phyloP scores from a whole-genome alignment of 2,797 vertebrate genomes.

The Falco naumanni region DNA sequence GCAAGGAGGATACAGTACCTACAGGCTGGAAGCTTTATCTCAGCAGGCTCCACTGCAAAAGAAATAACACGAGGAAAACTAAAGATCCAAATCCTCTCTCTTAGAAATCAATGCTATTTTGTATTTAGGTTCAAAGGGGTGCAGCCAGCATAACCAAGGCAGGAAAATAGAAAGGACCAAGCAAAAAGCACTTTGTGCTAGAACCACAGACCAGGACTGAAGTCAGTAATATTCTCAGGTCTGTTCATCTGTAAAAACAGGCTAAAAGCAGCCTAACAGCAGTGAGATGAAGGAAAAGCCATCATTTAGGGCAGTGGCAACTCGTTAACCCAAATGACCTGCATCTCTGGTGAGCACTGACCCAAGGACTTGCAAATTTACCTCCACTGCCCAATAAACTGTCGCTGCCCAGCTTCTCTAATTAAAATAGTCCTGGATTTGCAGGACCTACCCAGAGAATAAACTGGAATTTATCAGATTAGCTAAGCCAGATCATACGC shows the following conservation, averaged over 20 bases:
- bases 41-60: background rate
- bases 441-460: conserved; percentile 67
- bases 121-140: background rate
- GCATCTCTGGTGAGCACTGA: background rate
- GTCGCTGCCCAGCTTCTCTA: conserved; percentile 52
- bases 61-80: background rate
- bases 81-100: background rate
- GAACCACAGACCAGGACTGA: background rate
- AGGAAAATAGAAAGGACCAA: background rate
- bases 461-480: conserved; percentile 73
- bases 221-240: background rate
- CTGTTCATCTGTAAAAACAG: conserved; percentile 13
- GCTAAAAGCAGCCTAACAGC: conserved; percentile 27
- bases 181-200: background rate
- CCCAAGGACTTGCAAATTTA: conserved; percentile 59
- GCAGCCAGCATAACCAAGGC: background rate
- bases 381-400: conserved; percentile 66
- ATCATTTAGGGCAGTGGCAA: conserved; percentile 56
- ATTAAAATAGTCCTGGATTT: conserved; percentile 74
- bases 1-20: background rate
- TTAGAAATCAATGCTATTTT: conserved; percentile 7
- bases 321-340: conserved; percentile 67
- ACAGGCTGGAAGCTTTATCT: background rate
- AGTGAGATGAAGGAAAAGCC: conserved; percentile 17
- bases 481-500: conserved; percentile 65